Conservation (phyloP, 2,888 invertebrate species). For the Limulus polyphemus region DNA sequence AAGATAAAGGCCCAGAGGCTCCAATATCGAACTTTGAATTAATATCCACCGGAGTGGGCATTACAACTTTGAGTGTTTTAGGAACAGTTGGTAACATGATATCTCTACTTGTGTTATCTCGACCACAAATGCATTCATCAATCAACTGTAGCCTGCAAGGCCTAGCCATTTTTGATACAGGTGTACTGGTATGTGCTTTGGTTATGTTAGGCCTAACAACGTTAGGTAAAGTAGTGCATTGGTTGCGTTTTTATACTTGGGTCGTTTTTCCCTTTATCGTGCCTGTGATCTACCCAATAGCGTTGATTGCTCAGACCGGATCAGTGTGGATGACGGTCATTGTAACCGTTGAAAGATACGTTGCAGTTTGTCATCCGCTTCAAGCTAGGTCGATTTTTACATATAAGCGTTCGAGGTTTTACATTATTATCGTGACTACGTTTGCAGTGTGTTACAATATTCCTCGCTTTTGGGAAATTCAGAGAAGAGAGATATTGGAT, state of each 20-base stretch:
- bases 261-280: constrained; percentile 59
- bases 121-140: constrained; percentile 19
- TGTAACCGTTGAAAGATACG: constrained; percentile 72
- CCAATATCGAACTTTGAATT: constrained; percentile 10
- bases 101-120: constrained; percentile 15
- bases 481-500: constrained; percentile 6
- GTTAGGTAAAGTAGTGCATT: constrained; percentile 7
- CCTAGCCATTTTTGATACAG: constrained; percentile 83
- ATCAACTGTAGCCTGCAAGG: constrained; percentile 21
- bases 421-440: constrained; percentile 65
- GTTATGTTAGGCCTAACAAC: constrained; percentile 67
- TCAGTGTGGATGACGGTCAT: constrained; percentile 70
- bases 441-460: constrained; percentile 75
- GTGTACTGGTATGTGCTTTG: constrained; percentile 53
- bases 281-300: constrained; percentile 65
- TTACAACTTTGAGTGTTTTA: constrained; percentile 12
- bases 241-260: constrained; percentile 50
- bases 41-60: constrained; percentile 12
- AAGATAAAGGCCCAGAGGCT: too few relatives aligned
- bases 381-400: constrained; percentile 81
- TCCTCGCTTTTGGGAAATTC: constrained; percentile 47
- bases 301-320: constrained; percentile 68
- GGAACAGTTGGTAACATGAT: constrained; percentile 16
- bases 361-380: constrained; percentile 62
- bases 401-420: constrained; percentile 67